These are phyloP conservation scores for Chloroceryle inda DNA, from an alignment of 2,797 vertebrate species.

Conservation along the genomic window DNA sequence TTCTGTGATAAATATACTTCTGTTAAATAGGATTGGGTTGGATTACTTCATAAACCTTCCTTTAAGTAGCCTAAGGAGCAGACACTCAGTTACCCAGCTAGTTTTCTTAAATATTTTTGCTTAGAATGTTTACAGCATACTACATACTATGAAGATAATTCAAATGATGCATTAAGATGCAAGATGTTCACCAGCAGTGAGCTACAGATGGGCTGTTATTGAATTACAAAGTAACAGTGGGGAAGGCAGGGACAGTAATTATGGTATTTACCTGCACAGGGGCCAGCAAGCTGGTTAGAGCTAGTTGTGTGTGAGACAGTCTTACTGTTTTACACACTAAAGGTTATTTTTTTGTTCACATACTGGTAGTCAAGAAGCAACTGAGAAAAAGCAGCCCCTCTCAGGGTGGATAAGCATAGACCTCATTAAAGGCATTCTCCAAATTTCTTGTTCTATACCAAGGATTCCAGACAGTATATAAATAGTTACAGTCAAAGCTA, in stretches of 20 bases:
- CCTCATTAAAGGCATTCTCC: background rate
- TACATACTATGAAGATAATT: background rate
- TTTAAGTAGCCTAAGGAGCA: background rate
- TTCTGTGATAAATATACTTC: background rate
- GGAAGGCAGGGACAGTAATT: background rate
- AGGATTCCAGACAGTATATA: background rate
- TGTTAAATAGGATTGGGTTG: background rate
- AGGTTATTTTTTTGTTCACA: background rate
- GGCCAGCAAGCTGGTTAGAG: constrained; percentile 34
- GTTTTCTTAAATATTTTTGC: background rate
- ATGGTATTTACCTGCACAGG: constrained; percentile 36
- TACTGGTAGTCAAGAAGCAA: background rate
- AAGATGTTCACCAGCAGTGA: constrained; percentile 1
- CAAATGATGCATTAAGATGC: background rate
- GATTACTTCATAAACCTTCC: background rate
- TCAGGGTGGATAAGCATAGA: background rate
- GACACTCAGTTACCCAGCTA: background rate
- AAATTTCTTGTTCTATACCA: background rate
- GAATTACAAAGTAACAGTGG: constrained; percentile 3
- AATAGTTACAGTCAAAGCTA: background rate
- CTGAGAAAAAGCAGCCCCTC: constrained; percentile 29
- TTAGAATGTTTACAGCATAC: background rate
- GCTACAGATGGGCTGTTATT: constrained; percentile 9
- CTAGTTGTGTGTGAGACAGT: background rate
- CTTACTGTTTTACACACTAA: background rate